phyloP scores from a whole-genome alignment of 2,797 vertebrate genomes.

The Aplochiton taeniatus region DNA sequence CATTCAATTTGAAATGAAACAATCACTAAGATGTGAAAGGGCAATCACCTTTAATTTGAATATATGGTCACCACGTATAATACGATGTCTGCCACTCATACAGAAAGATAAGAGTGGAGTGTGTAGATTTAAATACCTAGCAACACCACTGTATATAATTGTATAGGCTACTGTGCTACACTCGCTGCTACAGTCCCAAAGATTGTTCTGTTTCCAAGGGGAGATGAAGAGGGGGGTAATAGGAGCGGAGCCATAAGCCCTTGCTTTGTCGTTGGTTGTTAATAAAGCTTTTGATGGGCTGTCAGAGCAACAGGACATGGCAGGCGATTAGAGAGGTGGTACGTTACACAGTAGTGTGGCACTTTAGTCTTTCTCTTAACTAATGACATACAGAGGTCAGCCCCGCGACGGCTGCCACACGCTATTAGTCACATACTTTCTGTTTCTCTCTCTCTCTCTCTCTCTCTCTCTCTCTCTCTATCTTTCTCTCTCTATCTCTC shows the following conservation, averaged over 20 bases:
- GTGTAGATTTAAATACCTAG: no score
- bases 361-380: constrained; percentile 34
- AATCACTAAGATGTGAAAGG: no score
- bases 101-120: no score
- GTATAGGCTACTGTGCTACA: no score
- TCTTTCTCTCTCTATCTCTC: constrained; percentile 2
- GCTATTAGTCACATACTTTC: constrained; percentile 43
- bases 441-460: background rate
- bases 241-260: constrained; percentile 4
- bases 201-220: background rate
- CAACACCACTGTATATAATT: no score
- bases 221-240: background rate
- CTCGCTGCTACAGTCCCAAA: no score
- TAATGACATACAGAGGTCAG: constrained; percentile 51
- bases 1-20: no score
- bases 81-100: no score
- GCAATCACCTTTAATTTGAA: no score
- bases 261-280: constrained; percentile 26
- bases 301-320: constrained; percentile 45
- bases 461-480: background rate
- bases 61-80: no score
- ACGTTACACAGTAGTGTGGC: constrained; percentile 51
- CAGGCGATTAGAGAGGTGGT: constrained; percentile 59
- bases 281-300: constrained; percentile 55
- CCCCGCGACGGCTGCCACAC: constrained; percentile 50